Evolutionary conservation across 2,113 vertebrate species (phyloP).

Genomic region (Chloropsis hardwickii): DNA sequence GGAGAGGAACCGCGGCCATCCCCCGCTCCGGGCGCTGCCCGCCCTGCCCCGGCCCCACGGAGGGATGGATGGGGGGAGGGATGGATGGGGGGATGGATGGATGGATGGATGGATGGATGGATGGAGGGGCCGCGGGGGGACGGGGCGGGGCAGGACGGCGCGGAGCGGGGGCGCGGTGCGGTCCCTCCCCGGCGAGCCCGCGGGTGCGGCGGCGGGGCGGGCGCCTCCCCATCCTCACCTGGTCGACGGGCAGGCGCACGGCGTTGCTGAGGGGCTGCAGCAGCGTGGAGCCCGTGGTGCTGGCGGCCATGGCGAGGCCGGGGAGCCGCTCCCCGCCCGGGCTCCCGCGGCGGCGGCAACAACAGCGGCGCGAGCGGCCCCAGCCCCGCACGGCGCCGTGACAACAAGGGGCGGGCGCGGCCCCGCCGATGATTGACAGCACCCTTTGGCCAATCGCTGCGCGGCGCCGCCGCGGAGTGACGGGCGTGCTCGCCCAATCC

Average conservation of each 20-base stretch:
- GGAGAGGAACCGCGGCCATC: no score
- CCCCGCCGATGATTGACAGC: background rate
- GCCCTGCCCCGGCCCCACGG: no score
- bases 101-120: no score
- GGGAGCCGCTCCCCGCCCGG: background rate
- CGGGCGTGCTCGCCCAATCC: background rate
- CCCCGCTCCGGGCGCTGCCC: no score
- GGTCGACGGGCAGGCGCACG: slow-evolving; percentile 89
- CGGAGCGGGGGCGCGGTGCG: background rate
- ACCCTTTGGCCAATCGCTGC: background rate
- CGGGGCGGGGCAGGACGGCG: background rate
- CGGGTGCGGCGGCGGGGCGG: background rate
- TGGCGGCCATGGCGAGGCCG: slow-evolving; percentile 81
- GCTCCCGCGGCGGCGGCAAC: background rate
- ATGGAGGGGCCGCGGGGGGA: no score
- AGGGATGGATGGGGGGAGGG: no score
- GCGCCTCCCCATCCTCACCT: slow-evolving; percentile 75
- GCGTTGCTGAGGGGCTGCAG: slow-evolving; percentile 92
- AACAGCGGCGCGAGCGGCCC: background rate
- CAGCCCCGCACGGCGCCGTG: slow-evolving; percentile 24
- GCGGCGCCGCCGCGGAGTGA: background rate
- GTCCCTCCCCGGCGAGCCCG: background rate
- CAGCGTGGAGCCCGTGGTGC: slow-evolving; percentile 89
- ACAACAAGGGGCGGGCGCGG: slow-evolving; percentile 26
- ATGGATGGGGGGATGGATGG: no score